These are phyloP conservation scores for Thera britannica DNA, from an alignment of 2,888 invertebrate genomes.

Conservation along the genomic window DNA sequence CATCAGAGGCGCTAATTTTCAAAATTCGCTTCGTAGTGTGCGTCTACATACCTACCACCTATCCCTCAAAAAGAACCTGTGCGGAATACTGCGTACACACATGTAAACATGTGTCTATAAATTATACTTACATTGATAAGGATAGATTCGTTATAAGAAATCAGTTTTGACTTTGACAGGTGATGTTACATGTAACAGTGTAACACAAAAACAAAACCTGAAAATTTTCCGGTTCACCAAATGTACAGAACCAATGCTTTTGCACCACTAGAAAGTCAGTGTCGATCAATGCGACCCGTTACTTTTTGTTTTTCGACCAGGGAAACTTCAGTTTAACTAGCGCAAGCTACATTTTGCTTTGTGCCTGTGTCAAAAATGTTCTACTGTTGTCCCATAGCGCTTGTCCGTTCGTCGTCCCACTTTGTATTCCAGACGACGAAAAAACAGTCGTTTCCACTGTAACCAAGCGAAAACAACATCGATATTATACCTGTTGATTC, in stretches of 20 bases:
- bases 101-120: no score
- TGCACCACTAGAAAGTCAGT: slow-evolving; percentile 32
- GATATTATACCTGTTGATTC: slow-evolving; percentile 41
- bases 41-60: no score
- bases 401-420: slow-evolving; percentile 21
- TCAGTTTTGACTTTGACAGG: no score
- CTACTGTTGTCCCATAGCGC: slow-evolving; percentile 48
- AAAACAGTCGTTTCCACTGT: slow-evolving; percentile 26
- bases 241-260: slow-evolving; percentile 19
- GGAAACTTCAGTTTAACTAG: slow-evolving; percentile 36
- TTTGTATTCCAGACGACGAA: slow-evolving; percentile 28
- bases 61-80: no score
- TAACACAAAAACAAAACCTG: neutral
- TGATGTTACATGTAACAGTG: no score
- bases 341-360: slow-evolving; percentile 52
- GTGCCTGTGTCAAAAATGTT: slow-evolving; percentile 62
- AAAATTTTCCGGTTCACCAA: slow-evolving; percentile 10
- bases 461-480: slow-evolving; percentile 9
- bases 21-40: no score
- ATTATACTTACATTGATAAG: no score
- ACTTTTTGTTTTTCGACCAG: slow-evolving; percentile 33
- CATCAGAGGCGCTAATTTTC: no score
- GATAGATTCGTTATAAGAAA: no score
- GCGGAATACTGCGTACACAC: no score
- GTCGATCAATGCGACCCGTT: slow-evolving; percentile 31